Evolutionary conservation across 2,113 vertebrate genomes (phyloP).

Genomic region (Petroica traversi): DNA sequence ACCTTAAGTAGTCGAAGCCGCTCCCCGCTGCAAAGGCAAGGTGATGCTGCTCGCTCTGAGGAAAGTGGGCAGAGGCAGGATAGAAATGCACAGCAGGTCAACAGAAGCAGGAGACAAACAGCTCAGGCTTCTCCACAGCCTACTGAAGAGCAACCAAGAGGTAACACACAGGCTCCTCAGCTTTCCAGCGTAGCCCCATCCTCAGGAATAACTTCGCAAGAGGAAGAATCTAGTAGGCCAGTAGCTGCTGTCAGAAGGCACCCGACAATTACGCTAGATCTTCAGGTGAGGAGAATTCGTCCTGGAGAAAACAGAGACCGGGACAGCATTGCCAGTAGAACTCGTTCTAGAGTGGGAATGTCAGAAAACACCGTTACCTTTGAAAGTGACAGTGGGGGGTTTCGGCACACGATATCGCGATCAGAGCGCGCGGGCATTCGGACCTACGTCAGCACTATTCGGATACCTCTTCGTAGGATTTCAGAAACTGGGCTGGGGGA

Average conservation of each 20-base stretch:
- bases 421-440: slow-evolving; percentile 88
- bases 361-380: slow-evolving; percentile 88
- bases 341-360: slow-evolving; percentile 86
- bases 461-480: slow-evolving; percentile 88
- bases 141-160: slow-evolving; percentile 20
- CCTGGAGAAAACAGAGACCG: slow-evolving; percentile 88
- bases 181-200: slow-evolving; percentile 64
- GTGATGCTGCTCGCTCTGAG: background rate
- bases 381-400: slow-evolving; percentile 91
- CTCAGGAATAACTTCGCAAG: slow-evolving; percentile 75
- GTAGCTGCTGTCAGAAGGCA: slow-evolving; percentile 77
- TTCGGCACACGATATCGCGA: slow-evolving; percentile 87
- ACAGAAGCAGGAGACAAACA: slow-evolving; percentile 51
- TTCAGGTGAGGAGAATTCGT: slow-evolving; percentile 90
- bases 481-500: slow-evolving; percentile 88
- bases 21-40: slow-evolving; percentile 80
- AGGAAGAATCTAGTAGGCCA: slow-evolving; percentile 75
- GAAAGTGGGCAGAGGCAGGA: slow-evolving; percentile 13
- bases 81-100: slow-evolving; percentile 21
- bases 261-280: slow-evolving; percentile 90
- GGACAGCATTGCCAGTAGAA: slow-evolving; percentile 91
- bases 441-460: slow-evolving; percentile 91
- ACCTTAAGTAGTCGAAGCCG: slow-evolving; percentile 82
- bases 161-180: slow-evolving; percentile 20
- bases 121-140: slow-evolving; percentile 15